Base-by-base conservation (phyloP, 2,888 invertebrate genomes). In the Andrena bicolor region DNA sequence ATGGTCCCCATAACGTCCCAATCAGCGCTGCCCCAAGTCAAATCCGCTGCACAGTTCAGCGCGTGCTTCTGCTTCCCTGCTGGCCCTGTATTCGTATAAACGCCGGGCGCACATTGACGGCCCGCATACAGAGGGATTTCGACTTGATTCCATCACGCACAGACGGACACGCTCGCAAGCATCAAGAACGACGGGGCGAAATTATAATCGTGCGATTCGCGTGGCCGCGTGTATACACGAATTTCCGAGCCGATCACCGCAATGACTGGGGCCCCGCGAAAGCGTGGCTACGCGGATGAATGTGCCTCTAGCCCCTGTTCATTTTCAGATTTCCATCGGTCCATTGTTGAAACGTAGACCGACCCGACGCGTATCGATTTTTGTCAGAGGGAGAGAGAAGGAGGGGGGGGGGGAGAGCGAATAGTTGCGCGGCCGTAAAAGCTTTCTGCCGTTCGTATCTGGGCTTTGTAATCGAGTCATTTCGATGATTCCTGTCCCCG, bases 391-490 rank as follows among this genome's bases (percentile, higher is more conserved):
- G 13, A 1, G 16, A 3, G 3, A 13, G 41, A 13, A 1, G 41
- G 4, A 5, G 1, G 7, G 32, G 1, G 13, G 13, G 13, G 4
- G 41, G 5, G 35, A 2, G 13, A 16, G 4, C 20, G 61, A 63
- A 71, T 56, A 26, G 56, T 41, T 10, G 48, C 28, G 30, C 41
- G 30, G 0, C 51, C 28, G 26, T 28, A 56, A 75, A 60, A 49
- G 69, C 51, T 76, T 70, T 60, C 41, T 16, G 41, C 41, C 70
- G 49, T 8, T 53, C 53, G 75, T 8, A 16, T 68, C 20, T 8
- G 53, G 13, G 16, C 32, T 13, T 20, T 68, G 76, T 79, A 79
- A 77, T 74, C 76, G 76, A 77, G 75, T 77, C 75, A 74, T 74
- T 75, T 64, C 76, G 75, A 77, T 77, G 76, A 77, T 74, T 65